phyloP scores from a whole-genome alignment of 2,113 vertebrate genomes.

The Prinia subflava region DNA sequence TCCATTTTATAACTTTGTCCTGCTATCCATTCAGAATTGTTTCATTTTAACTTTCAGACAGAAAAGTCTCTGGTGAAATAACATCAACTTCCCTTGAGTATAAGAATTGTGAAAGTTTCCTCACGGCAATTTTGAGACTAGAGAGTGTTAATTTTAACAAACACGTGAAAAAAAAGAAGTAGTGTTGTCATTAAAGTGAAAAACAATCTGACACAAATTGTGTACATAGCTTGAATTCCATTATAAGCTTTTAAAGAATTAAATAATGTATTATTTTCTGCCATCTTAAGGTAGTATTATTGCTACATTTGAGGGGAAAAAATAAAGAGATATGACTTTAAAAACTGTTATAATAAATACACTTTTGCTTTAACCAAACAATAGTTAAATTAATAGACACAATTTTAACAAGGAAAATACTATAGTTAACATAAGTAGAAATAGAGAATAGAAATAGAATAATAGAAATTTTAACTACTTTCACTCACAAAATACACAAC shows the following conservation, averaged over 20 bases:
- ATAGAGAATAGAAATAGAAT: no score
- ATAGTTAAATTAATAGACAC: neutral
- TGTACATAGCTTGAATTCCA: neutral
- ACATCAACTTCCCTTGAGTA: neutral
- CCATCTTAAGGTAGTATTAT: neutral
- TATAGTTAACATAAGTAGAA: neutral
- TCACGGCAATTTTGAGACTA: neutral
- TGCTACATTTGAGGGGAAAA: neutral
- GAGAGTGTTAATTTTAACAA: neutral
- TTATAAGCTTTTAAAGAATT: neutral
- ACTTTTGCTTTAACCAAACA: neutral
- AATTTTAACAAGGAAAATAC: neutral
- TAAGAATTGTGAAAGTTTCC: neutral
- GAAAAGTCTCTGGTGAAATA: neutral
- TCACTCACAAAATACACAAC: neutral
- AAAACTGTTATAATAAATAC: neutral
- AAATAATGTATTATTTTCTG: neutral
- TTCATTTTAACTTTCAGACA: neutral
- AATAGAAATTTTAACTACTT: neutral
- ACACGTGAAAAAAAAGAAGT: fast-evolving
- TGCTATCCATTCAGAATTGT: neutral
- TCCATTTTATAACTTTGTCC: neutral
- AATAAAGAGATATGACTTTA: neutral
- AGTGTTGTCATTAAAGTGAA: neutral
- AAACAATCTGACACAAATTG: neutral